These are phyloP conservation scores for Plagodis dolabraria DNA, from an alignment of 2,888 invertebrate species.

Conservation along the genomic window DNA sequence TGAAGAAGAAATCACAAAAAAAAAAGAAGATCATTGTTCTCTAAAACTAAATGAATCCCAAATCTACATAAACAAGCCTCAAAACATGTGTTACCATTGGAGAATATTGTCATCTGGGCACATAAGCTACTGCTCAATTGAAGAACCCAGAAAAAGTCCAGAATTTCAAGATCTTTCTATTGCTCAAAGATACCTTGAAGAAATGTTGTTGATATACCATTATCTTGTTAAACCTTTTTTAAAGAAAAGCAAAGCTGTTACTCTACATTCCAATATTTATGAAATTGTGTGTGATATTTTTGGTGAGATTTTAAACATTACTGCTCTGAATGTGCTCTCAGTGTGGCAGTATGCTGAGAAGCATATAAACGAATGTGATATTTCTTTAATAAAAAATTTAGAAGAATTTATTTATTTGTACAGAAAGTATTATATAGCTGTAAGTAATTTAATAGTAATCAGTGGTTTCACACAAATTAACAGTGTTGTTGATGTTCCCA, in stretches of 20 bases:
- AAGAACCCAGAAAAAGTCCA: conserved; percentile 66
- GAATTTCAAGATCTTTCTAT: conserved; percentile 83
- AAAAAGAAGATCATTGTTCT: conserved; percentile 52
- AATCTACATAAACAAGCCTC: conserved; percentile 63
- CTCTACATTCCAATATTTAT: conserved; percentile 85
- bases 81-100: conserved; percentile 79
- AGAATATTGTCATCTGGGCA: conserved; percentile 77
- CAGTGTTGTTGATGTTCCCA: conserved; percentile 86
- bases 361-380: conserved; percentile 87
- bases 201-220: conserved; percentile 86
- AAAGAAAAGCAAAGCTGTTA: conserved; percentile 85
- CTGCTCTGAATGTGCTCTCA: conserved; percentile 87
- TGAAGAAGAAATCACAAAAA: conserved; percentile 47
- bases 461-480: conserved; percentile 89
- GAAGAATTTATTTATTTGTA: conserved; percentile 90
- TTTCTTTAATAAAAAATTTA: conserved; percentile 88
- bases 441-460: conserved; percentile 90
- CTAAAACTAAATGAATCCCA: conserved; percentile 57
- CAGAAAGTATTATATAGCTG: conserved; percentile 88
- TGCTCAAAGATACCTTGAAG: conserved; percentile 89
- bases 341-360: conserved; percentile 89
- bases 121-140: conserved; percentile 76
- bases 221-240: conserved; percentile 87
- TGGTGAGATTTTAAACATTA: conserved; percentile 88
- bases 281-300: conserved; percentile 88